phyloP scores from a whole-genome alignment of 2,113 vertebrate genomes.

The Sinocyclocheilus grahami region DNA sequence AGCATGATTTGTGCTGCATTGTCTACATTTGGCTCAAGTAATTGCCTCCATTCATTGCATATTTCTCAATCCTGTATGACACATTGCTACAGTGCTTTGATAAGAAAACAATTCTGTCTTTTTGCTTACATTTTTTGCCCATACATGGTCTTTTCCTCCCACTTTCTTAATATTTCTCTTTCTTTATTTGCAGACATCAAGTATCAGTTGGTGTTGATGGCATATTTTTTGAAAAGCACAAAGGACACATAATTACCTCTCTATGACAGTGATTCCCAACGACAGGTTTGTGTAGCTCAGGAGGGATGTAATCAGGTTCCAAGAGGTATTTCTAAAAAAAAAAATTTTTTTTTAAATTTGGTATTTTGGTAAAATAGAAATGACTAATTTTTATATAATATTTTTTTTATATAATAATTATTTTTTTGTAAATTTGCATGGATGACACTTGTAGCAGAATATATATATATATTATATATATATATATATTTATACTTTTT shows the following conservation, averaged over 20 bases:
- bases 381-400: no score
- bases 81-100: constrained; percentile 4
- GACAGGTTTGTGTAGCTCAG: no score
- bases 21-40: constrained; percentile 17
- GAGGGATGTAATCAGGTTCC: no score
- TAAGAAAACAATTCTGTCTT: neutral
- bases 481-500: no score
- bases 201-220: neutral
- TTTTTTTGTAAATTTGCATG: neutral
- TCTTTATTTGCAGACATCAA: neutral
- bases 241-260: neutral
- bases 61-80: constrained; percentile 4
- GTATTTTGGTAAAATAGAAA: no score
- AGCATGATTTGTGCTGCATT: constrained; percentile 15
- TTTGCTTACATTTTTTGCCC: neutral
- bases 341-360: no score
- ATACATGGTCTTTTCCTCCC: neutral
- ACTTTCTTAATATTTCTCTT: neutral
- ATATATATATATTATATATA: no score
- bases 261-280: no score
- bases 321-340: no score
- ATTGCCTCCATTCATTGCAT: constrained; percentile 16
- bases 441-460: neutral
- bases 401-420: no score
- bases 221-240: neutral